A percentile compares a stretch with the other conserved stretches of the same genome.
Conservation (phyloP, 2,888 invertebrate species). For the Hipparchia sbordonii region DNA sequence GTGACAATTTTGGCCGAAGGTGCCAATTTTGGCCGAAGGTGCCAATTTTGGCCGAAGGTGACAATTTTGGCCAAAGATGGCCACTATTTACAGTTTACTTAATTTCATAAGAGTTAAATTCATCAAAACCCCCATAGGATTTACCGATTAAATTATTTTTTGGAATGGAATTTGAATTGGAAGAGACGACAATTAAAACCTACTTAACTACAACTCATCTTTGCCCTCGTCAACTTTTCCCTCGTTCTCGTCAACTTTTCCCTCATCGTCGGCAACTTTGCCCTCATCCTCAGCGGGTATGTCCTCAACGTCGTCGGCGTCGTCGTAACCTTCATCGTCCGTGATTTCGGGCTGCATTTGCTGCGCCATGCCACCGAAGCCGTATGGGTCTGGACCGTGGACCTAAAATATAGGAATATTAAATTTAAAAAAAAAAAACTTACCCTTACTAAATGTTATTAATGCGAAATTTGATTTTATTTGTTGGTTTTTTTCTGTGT, state of each 20-base stretch:
- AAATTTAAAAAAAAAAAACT: no score
- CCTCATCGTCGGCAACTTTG: background rate
- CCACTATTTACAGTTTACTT: no score
- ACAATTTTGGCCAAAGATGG: no score
- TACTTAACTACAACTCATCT: slow-evolving; percentile 54
- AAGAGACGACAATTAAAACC: background rate
- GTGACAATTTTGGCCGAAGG: no score
- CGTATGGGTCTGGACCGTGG: slow-evolving; percentile 75
- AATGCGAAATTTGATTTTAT: no score
- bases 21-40: no score
- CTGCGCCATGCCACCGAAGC: slow-evolving; percentile 59
- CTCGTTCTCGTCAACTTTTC: background rate
- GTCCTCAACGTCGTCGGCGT: slow-evolving; percentile 34
- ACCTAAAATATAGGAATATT: slow-evolving; percentile 48
- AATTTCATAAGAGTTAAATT: background rate
- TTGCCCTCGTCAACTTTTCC: slow-evolving; percentile 31
- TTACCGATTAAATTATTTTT: no score
- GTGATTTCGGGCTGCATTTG: slow-evolving; percentile 41
- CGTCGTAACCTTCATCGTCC: slow-evolving; percentile 42
- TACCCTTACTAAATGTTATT: no score
- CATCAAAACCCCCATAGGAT: background rate
- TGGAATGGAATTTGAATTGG: background rate
- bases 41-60: no score
- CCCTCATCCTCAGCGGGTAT: slow-evolving; percentile 41
- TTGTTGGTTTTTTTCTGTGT: no score